Percentiles rank a stretch among this genome's conserved stretches.
These are phyloP conservation scores for Saccostrea echinata DNA, from an alignment of 1,140 invertebrate genomes.

Conservation along the genomic window DNA sequence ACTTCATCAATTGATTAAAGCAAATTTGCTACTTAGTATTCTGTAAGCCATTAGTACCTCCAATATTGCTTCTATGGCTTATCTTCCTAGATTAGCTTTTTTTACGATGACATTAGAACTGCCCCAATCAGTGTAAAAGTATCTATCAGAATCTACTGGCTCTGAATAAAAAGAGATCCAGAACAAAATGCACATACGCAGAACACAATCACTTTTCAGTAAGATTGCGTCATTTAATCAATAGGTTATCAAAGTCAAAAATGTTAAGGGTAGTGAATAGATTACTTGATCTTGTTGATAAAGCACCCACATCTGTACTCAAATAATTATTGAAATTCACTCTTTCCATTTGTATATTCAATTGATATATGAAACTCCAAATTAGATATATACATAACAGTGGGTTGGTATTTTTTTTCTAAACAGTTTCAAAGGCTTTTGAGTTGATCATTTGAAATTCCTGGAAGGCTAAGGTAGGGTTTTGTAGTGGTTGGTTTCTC, in stretches of 20 bases:
- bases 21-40: slow-evolving; percentile 6
- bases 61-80: neutral
- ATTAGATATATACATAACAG: too few relatives aligned
- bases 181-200: neutral
- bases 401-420: too few relatives aligned
- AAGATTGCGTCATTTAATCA: neutral
- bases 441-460: too few relatives aligned
- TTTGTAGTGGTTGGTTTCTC: too few relatives aligned
- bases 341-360: too few relatives aligned
- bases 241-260: neutral
- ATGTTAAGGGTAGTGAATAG: neutral
- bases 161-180: neutral
- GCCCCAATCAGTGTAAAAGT: slow-evolving; percentile 25
- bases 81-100: slow-evolving; percentile 26
- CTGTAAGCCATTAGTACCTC: neutral
- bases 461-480: too few relatives aligned
- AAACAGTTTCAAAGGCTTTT: too few relatives aligned
- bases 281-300: neutral
- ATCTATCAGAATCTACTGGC: neutral
- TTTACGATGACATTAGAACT: slow-evolving; percentile 19
- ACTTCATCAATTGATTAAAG: slow-evolving; percentile 16
- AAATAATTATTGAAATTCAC: neutral
- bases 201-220: neutral
- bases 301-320: neutral
- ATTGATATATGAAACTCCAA: too few relatives aligned